A percentile compares a stretch with the other conserved stretches of the same genome.
Conservation (phyloP, 1,140 invertebrate genomes). For the silkworm (Bombyx mori) region ASM3026992v2 NC_085119.1:11627501-11628000, state of each 20-base stretch:
- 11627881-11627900: constrained; percentile 66
- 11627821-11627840: constrained; percentile 61
- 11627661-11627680: no score
- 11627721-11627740: constrained; percentile 4
- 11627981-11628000: constrained; percentile 24
- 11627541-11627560: no score
- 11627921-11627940: constrained; percentile 66
- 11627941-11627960: constrained; percentile 65
- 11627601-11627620: no score
- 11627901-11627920: constrained; percentile 63
- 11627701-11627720: not conserved
- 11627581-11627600: no score
- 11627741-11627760: constrained; percentile 54
- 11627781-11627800: constrained; percentile 42
- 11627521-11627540: no score
- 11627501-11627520: no score
- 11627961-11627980: constrained; percentile 57
- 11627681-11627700: no score
- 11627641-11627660: no score
- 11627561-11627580: no score
- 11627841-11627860: constrained; percentile 68
- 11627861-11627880: constrained; percentile 67
- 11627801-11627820: constrained; percentile 61
- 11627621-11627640: no score
- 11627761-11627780: constrained; percentile 64